phyloP scores from a whole-genome alignment of 2,888 invertebrate genomes.

The Mantis religiosa region DNA sequence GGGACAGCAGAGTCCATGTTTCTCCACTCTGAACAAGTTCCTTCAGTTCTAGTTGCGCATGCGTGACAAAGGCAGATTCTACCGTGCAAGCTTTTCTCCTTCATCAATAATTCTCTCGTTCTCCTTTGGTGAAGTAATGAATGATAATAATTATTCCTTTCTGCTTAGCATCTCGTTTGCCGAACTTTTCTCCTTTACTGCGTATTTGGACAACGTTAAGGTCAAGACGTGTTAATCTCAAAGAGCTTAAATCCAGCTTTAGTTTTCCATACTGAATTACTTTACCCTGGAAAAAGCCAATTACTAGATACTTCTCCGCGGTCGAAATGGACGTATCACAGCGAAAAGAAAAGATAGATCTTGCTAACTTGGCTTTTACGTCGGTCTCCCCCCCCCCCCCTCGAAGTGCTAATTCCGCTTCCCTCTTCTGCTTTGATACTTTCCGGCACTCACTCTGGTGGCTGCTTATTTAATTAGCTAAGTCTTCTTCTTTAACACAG shows the following conservation, averaged over 20 bases:
- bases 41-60: too few species aligned
- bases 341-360: not conserved
- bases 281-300: not conserved
- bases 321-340: not conserved
- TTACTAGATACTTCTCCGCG: not conserved
- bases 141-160: not conserved
- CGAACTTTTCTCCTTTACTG: too few species aligned
- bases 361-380: not conserved
- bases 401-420: not conserved
- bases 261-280: not conserved
- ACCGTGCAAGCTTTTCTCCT: not conserved
- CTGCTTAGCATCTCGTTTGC: not conserved
- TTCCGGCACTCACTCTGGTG: not conserved
- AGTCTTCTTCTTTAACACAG: not conserved
- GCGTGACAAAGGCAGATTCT: too few species aligned
- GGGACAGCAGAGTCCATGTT: too few species aligned
- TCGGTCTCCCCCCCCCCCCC: too few species aligned
- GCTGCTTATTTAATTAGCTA: constrained; percentile 12
- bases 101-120: not conserved
- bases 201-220: not conserved
- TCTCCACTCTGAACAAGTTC: too few species aligned
- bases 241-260: not conserved
- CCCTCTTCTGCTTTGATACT: not conserved
- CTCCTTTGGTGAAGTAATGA: not conserved
- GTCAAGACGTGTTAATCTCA: not conserved